Evolutionary conservation across 2,888 invertebrate genomes (phyloP), one percentile per base, ranked within the genome.

Genomic region (Leucoma salicis): DNA sequence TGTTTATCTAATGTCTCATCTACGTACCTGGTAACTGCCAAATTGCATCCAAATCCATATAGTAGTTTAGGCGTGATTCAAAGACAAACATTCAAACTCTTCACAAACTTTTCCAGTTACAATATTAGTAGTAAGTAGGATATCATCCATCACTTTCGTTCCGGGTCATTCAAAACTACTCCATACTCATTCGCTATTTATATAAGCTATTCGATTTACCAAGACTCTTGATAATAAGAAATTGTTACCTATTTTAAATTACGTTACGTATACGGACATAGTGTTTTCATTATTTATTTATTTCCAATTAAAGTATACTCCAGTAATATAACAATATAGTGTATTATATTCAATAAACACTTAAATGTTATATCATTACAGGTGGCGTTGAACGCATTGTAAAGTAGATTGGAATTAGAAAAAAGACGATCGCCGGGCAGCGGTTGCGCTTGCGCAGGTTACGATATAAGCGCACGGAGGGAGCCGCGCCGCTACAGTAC

Each of bases 401-500:
- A 50, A 53, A 61, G 49, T 55, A 57, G 53, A 59, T 51, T 51
- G 58, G 63, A 53, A 54, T 56, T 51, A 52, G 57, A 49, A 62
- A 65, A 63, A 61, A 56, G 63, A 63, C 62, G 41, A 55, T 39
- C 36, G 56, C 42, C 47, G 39, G 46, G 42, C 36, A 38, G 39
- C 42, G 61, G 61, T 59, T 61, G 65, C 65, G 68, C 60, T 62
- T 46, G 63, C 60, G 53, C 59, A 55, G 57, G 62, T 43, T 53
- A 33, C 55, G 65, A 82, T 88, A 87, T 78, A 88, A 87, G 75
- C 57, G 55, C 49, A 57, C 40, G 67, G 57, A 55, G 59, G 65
- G 65, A 59, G 70, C 64, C 61, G 79, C 82, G 79, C 74, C 68
- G 70, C 61, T 70, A 66, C 79, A 84, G 76, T 82, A 77, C 76